A percentile compares a stretch with the other conserved stretches of the same genome.
These are phyloP conservation scores for Onychomys arenicola DNA, from an alignment of 2,797 vertebrate species.

Conservation along the genomic window DNA sequence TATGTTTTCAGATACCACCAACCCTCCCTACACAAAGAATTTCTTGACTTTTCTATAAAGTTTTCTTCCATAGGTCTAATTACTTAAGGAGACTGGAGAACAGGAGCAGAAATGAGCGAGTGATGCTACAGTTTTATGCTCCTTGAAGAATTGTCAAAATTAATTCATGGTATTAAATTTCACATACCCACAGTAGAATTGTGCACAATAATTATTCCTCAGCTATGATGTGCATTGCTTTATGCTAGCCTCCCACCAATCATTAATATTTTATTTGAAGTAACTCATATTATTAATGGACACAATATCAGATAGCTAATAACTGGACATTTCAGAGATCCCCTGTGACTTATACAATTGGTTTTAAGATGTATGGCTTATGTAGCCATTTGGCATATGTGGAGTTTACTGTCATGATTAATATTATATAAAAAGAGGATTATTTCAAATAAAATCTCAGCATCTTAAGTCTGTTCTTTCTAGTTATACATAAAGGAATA, in stretches of 20 bases:
- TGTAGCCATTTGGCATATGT: neutral
- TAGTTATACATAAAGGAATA: neutral
- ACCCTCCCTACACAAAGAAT: neutral
- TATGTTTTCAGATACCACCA: slow-evolving; percentile 70
- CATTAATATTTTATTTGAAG: slow-evolving; percentile 39
- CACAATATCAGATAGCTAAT: neutral
- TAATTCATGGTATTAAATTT: slow-evolving; percentile 67
- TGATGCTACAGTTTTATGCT: slow-evolving; percentile 66
- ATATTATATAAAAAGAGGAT: neutral
- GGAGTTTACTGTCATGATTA: neutral
- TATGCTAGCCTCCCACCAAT: slow-evolving; percentile 29
- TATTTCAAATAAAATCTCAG: neutral
- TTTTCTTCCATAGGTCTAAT: slow-evolving; percentile 74
- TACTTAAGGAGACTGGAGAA: slow-evolving; percentile 68
- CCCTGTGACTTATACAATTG: neutral
- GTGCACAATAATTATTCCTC: slow-evolving; percentile 70
- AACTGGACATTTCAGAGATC: neutral
- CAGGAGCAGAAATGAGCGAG: slow-evolving; percentile 77
- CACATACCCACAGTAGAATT: slow-evolving; percentile 48
- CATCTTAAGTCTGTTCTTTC: neutral
- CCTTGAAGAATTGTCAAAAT: slow-evolving; percentile 78
- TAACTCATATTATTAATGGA: neutral
- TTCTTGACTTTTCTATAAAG: slow-evolving; percentile 36
- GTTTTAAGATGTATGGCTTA: neutral
- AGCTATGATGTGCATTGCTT: slow-evolving; percentile 62